A percentile compares a stretch with the other conserved stretches of the same genome.
phyloP scores from a whole-genome alignment of 1,140 invertebrate genomes.

The Drosophila mojavensis region DNA sequence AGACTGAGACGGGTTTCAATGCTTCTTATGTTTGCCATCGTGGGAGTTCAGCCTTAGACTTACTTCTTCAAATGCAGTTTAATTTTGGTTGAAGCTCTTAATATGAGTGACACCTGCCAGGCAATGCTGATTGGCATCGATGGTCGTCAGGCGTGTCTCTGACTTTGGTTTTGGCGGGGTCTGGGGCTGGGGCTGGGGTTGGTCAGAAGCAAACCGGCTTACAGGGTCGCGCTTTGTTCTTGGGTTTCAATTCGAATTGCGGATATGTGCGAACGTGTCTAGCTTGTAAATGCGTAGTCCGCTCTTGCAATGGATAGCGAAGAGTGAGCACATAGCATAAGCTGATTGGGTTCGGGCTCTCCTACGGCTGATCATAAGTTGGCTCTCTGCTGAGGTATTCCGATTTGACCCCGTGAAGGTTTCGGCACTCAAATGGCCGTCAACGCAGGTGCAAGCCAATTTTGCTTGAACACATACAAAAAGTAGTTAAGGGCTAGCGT shows the following conservation, averaged over 20 bases:
- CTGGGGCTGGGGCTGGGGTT: conserved; percentile 1
- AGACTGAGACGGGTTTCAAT: background rate
- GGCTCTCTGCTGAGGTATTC: conserved; percentile 35
- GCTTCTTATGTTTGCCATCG: background rate
- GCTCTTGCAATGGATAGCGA: conserved; percentile 15
- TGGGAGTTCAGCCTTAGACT: conserved; percentile 14
- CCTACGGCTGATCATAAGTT: background rate
- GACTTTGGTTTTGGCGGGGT: background rate
- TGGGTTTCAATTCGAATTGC: conserved; percentile 65
- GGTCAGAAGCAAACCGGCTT: conserved; percentile 37
- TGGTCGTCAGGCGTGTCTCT: conserved; percentile 28
- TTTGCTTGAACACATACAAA: background rate
- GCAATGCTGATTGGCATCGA: conserved; percentile 39
- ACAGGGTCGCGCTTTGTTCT: conserved; percentile 56
- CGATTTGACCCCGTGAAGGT: conserved; percentile 6
- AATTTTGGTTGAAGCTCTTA: conserved; percentile 24
- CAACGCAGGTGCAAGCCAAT: background rate
- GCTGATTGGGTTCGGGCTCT: background rate
- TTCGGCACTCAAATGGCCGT: background rate
- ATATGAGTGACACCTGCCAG: conserved; percentile 26
- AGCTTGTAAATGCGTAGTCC: conserved; percentile 41
- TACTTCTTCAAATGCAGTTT: conserved; percentile 19
- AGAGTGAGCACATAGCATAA: conserved; percentile 8
- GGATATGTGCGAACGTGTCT: conserved; percentile 68
- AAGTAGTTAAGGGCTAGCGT: conserved; percentile 1